These are phyloP conservation scores for Lagocephalus sceleratus DNA, from an alignment of 2,797 vertebrate genomes.

Conservation along the genomic window DNA sequence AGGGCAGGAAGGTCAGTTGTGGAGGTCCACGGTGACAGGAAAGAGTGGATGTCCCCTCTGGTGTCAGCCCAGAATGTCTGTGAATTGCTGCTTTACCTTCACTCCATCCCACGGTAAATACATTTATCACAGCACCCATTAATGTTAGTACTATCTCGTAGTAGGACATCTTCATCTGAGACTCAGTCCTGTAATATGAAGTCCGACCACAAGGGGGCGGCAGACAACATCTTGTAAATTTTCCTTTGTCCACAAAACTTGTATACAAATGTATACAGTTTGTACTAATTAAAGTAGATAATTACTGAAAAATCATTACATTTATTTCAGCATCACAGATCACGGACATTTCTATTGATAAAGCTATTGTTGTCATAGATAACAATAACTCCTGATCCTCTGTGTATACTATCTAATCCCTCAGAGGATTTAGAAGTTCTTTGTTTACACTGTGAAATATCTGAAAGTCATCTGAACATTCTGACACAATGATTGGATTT, in stretches of 20 bases:
- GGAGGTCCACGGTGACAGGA: conserved; percentile 78
- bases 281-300: no score
- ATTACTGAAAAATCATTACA: background rate
- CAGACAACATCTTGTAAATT: conserved; percentile 20
- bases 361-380: no score
- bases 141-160: no score
- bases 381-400: background rate
- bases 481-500: conserved; percentile 7
- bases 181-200: conserved; percentile 1
- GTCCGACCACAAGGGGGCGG: conserved; percentile 58
- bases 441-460: conserved; percentile 29
- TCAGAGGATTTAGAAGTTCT: conserved; percentile 12
- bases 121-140: background rate
- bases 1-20: conserved; percentile 84
- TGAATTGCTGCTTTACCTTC: conserved; percentile 80
- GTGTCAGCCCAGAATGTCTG: conserved; percentile 75
- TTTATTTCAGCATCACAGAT: background rate
- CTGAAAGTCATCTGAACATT: conserved; percentile 16
- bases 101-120: conserved; percentile 84
- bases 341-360: background rate
- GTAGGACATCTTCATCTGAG: background rate
- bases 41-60: conserved; percentile 74
- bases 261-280: background rate
- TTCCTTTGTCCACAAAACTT: background rate
- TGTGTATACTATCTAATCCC: background rate